Conservation (phyloP, 2,888 invertebrate species). For the Drosophila eohydei region DNA sequence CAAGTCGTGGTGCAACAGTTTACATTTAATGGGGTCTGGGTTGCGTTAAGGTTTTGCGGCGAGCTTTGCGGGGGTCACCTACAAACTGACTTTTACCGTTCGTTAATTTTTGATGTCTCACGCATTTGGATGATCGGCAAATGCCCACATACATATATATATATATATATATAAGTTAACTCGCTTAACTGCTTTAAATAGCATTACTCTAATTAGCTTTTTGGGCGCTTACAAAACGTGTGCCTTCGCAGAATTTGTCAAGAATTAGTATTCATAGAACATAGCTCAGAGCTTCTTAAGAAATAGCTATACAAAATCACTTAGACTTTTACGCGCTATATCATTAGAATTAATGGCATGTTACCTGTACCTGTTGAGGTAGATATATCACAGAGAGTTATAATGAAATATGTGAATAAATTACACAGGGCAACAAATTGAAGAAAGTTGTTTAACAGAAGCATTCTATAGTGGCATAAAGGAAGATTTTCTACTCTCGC, state of each 20-base stretch:
- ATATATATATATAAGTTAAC: slow-evolving; percentile 5
- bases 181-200: slow-evolving; percentile 58
- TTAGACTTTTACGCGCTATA: not conserved
- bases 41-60: slow-evolving; percentile 52
- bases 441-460: too few species aligned
- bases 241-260: not conserved
- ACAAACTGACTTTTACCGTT: slow-evolving; percentile 57
- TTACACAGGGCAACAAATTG: not conserved
- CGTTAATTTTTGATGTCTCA: slow-evolving; percentile 49
- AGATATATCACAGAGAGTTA: not conserved
- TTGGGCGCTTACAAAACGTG: slow-evolving; percentile 49
- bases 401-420: not conserved
- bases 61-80: slow-evolving; percentile 43
- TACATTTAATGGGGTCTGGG: slow-evolving; percentile 69
- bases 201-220: slow-evolving; percentile 58
- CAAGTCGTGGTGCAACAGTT: slow-evolving; percentile 71
- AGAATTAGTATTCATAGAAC: slow-evolving; percentile 2
- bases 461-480: too few species aligned
- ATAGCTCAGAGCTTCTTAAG: not conserved
- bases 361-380: not conserved
- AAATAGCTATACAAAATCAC: not conserved
- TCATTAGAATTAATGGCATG: slow-evolving; percentile 6
- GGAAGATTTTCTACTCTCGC: too few species aligned
- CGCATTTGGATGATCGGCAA: slow-evolving; percentile 36
- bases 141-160: slow-evolving; percentile 10